These are phyloP conservation scores for Oncorhynchus masou DNA, from an alignment of 2,113 vertebrate genomes.

Conservation along the genomic window DNA sequence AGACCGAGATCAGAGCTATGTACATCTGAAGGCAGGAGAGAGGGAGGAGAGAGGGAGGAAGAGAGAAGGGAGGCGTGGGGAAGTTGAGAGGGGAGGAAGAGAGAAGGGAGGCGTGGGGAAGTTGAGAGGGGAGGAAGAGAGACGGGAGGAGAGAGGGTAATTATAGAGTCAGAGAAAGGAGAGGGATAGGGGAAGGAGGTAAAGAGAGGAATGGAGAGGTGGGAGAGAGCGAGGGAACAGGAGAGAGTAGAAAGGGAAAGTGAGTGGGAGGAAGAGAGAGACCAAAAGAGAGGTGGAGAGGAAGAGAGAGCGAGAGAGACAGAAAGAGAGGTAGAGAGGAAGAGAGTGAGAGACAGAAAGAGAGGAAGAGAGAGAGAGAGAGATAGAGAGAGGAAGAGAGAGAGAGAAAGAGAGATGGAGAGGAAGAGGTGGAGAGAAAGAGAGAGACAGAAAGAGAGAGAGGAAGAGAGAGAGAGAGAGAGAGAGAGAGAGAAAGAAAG, in stretches of 20 bases:
- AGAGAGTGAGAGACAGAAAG: no score
- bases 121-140: background rate
- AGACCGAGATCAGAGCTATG: conserved; percentile 84
- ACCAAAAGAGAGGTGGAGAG: accelerated
- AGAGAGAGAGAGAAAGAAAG: no score
- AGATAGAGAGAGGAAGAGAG: accelerated
- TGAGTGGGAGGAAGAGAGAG: background rate
- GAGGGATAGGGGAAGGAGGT: background rate
- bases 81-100: background rate
- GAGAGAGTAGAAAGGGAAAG: background rate
- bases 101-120: background rate
- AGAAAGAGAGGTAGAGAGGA: accelerated
- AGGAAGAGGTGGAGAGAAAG: no score
- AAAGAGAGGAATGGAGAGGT: accelerated
- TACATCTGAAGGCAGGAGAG: conserved; percentile 79
- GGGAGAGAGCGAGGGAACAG: background rate
- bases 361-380: no score
- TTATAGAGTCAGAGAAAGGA: background rate
- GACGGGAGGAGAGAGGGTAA: no score
- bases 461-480: no score
- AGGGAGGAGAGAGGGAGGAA: background rate
- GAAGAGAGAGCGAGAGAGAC: no score
- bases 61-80: background rate
- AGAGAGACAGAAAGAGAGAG: accelerated
- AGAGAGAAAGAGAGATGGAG: no score